phyloP scores from a whole-genome alignment of 1,140 invertebrate genomes.

The Amphibalanus amphitrite region DNA sequence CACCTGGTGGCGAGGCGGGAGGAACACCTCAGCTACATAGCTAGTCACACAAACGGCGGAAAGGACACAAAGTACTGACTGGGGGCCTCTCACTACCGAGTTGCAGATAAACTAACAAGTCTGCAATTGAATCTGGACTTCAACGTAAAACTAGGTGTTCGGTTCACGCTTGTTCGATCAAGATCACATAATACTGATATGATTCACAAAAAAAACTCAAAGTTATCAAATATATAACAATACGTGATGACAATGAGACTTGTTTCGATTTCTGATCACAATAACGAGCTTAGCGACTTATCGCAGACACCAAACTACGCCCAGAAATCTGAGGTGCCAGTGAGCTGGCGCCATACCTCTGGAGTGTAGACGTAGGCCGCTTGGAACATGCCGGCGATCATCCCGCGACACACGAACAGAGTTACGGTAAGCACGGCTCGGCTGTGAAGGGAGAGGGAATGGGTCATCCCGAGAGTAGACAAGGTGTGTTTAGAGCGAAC shows the following conservation, averaged over 20 bases:
- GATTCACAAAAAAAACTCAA: too few relatives aligned
- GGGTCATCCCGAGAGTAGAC: too few relatives aligned
- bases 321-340: background rate
- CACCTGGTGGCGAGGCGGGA: constrained; percentile 30
- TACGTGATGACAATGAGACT: too few relatives aligned
- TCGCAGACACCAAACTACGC: background rate
- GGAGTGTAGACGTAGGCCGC: constrained; percentile 90
- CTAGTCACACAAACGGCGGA: background rate
- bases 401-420: constrained; percentile 72
- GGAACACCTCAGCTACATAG: background rate
- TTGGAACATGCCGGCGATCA: constrained; percentile 86
- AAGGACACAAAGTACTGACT: background rate
- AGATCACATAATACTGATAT: too few relatives aligned
- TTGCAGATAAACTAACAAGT: background rate
- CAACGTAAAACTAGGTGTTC: background rate
- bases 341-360: constrained; percentile 39
- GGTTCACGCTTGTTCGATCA: too few relatives aligned
- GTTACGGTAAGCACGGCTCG: constrained; percentile 61
- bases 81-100: too few relatives aligned
- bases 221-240: too few relatives aligned
- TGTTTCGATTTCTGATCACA: too few relatives aligned
- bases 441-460: constrained; percentile 33
- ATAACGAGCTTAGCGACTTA: background rate
- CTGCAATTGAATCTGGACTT: background rate
- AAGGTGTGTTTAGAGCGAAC: too few relatives aligned